Percentiles rank a stretch among this genome's conserved stretches.
These are phyloP conservation scores for Pimephales promelas DNA, from an alignment of 2,113 vertebrate genomes.

Conservation along the genomic window DNA sequence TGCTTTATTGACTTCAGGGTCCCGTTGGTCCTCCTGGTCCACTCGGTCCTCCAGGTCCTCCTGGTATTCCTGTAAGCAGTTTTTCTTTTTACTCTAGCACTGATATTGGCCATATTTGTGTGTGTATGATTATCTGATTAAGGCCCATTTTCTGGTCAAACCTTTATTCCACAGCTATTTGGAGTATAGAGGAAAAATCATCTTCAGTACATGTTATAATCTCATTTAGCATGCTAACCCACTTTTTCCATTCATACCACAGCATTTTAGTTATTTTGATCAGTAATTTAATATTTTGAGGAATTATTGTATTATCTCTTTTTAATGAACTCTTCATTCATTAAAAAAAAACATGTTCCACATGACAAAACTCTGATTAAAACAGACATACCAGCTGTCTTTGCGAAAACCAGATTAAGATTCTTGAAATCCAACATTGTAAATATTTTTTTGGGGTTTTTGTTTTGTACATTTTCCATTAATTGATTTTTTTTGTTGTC, in stretches of 20 bases:
- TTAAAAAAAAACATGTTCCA: not conserved
- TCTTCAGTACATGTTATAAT: not conserved
- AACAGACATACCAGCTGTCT: not conserved
- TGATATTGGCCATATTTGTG: too few species aligned
- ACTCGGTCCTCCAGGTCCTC: constrained; percentile 91
- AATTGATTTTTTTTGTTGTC: constrained; percentile 17
- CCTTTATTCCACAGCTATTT: not conserved
- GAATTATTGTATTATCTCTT: not conserved
- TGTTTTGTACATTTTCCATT: not conserved
- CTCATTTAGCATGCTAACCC: not conserved
- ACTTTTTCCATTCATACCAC: not conserved
- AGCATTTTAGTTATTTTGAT: not conserved
- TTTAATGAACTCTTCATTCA: not conserved
- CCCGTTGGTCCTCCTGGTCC: constrained; percentile 82
- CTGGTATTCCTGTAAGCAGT: constrained; percentile 90
- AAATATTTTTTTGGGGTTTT: not conserved
- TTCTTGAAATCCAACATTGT: too few species aligned
- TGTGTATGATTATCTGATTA: too few species aligned
- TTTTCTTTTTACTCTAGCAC: not conserved
- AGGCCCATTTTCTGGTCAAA: not conserved
- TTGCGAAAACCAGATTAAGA: too few species aligned
- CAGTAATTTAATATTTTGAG: not conserved
- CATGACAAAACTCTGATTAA: not conserved
- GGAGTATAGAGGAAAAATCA: not conserved
- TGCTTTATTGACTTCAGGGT: constrained; percentile 76